phyloP scores from a whole-genome alignment of 2,888 invertebrate genomes.

The Heterodera filipjevi region DNA sequence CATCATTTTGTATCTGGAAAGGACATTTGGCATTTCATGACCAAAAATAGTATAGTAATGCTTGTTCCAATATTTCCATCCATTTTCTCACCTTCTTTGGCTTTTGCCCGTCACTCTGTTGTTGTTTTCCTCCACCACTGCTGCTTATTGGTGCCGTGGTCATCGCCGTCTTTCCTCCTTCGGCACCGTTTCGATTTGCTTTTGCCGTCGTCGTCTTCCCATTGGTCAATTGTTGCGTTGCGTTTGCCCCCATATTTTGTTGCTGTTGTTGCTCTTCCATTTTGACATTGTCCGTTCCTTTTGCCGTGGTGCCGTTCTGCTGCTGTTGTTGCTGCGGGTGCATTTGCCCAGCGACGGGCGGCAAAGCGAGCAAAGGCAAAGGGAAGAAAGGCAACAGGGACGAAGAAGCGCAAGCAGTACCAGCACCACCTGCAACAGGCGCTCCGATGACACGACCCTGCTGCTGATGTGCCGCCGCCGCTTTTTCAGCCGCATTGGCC shows the following conservation, averaged over 20 bases:
- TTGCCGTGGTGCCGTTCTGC: neutral
- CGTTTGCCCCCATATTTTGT: neutral
- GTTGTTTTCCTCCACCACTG: neutral
- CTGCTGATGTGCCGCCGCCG: constrained; percentile 3
- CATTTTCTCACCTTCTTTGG: neutral
- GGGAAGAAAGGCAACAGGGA: neutral
- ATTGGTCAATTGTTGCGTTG: neutral
- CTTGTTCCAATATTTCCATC: no score
- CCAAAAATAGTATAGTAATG: no score
- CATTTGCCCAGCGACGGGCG: neutral
- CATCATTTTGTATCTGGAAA: neutral
- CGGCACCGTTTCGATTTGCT: neutral
- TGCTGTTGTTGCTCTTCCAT: neutral
- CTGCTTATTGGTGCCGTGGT: neutral
- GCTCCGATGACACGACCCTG: neutral
- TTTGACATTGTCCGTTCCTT: neutral
- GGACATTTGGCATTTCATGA: no score
- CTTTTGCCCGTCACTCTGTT: neutral
- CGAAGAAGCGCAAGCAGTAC: neutral
- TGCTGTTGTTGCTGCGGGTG: neutral
- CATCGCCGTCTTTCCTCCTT: neutral
- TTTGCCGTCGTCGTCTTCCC: neutral
- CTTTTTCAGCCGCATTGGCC: constrained; percentile 14
- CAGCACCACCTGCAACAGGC: neutral
- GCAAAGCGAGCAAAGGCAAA: neutral